Evolutionary conservation across 2,797 vertebrate genomes (phyloP), one percentile per base, ranked within the genome.

Genomic region (Lepus townsendii): DNA sequence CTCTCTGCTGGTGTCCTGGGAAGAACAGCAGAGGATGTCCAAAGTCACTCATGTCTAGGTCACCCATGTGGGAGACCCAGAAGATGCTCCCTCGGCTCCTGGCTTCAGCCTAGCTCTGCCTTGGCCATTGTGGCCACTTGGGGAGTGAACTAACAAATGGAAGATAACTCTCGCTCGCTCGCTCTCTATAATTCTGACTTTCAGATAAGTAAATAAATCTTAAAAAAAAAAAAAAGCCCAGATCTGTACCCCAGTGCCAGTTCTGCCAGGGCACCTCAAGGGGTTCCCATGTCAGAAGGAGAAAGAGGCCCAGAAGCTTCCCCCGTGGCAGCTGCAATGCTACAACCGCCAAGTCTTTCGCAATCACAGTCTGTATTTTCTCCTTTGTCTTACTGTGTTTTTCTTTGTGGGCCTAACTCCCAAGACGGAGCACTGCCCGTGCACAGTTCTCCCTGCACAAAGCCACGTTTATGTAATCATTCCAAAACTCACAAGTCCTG

Each of bases 391-490:
- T 65, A 50, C 88, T 82, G 79, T 54, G 19, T 88, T 96, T 96
- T 95, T 60, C 62, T 96, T 88, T 60, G 0, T 3, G 7, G 75
- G 50, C 65, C 94, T 82, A 78, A 73, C 93, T 95, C 91, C 27
- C 5, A 52, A 92, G 77, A 83, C 88, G 73, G 71, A 63, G 83
- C 35, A 69, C 93, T 91, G 86, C 86, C 65, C 66, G 26, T 30
- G 78, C 84, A 57, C 77, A 73, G 62, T 73, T 88, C 89, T 69
- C 65, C 38, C 78, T 93, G 93, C 94, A 93, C 95, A 90, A 84
- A 95, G 89, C 93, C 95, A 92, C 87, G 20, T 97, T 96, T 95
- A 94, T 96, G 94, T 96, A 95, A 97, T 96, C 97, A 95, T 97
- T 96, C 96, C 95, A 97, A 96, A 97, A 93, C 92, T 95, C 95